These are phyloP conservation scores for Tryphoninae sp. DNA, from an alignment of 2,888 invertebrate species.

Conservation along the genomic window DNA sequence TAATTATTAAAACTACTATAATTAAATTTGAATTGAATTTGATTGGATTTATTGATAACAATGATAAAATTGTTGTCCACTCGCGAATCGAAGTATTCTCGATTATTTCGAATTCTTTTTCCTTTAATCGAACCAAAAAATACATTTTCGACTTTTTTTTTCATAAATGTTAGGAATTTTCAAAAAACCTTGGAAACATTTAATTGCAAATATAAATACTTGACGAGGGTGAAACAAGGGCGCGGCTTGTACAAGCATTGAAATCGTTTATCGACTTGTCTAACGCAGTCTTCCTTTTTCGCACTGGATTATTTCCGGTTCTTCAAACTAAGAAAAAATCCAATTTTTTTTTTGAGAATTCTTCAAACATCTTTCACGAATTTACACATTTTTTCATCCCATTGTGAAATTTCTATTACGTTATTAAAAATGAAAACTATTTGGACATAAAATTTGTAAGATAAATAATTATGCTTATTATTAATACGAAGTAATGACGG, in stretches of 20 bases:
- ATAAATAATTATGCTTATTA: not conserved
- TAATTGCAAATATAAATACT: not conserved
- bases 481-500: not conserved
- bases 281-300: not conserved
- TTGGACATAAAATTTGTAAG: not conserved
- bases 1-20: too few species aligned
- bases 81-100: too few species aligned
- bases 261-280: slow-evolving; percentile 12
- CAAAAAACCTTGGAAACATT: not conserved
- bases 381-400: not conserved
- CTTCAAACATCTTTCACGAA: not conserved
- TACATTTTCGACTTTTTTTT: not conserved
- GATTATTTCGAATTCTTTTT: not conserved
- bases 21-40: too few species aligned
- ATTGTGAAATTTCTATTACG: too few species aligned
- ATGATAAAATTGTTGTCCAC: too few species aligned
- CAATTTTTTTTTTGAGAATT: too few species aligned
- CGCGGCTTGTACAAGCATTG: slow-evolving; percentile 14
- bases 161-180: not conserved
- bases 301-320: not conserved
- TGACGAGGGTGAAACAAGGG: slow-evolving; percentile 11
- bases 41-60: too few species aligned
- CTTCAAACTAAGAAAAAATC: not conserved
- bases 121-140: not conserved
- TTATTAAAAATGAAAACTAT: not conserved